phyloP scores from a whole-genome alignment of 1,140 invertebrate species.

The Agrypnia vestita region DNA sequence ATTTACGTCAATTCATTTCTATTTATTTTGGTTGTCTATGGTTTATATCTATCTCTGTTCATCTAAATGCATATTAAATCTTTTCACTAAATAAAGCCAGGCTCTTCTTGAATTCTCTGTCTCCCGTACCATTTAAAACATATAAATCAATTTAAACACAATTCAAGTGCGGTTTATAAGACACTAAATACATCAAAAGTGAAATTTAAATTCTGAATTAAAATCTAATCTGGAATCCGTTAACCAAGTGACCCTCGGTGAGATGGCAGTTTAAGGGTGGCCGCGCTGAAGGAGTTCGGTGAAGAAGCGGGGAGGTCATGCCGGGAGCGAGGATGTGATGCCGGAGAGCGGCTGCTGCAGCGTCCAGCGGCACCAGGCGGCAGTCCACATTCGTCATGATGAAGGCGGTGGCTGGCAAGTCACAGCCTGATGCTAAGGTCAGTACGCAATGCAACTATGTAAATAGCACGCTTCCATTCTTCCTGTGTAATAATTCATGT shows the following conservation, averaged over 20 bases:
- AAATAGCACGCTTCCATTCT: no score
- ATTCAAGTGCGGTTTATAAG: neutral
- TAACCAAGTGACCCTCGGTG: neutral
- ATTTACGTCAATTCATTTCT: no score
- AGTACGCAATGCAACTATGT: no score
- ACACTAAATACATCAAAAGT: neutral
- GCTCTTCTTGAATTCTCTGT: neutral
- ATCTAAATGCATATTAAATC: no score
- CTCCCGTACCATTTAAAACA: neutral
- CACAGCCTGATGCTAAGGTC: constrained; percentile 41
- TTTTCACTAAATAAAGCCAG: neutral
- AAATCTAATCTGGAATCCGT: constrained; percentile 7
- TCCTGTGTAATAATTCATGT: no score
- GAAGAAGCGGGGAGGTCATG: neutral
- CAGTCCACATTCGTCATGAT: constrained; percentile 42
- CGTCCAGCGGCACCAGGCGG: constrained; percentile 29
- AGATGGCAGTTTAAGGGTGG: constrained; percentile 23
- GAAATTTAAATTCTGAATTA: neutral
- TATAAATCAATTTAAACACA: neutral
- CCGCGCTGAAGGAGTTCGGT: neutral
- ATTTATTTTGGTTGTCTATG: no score
- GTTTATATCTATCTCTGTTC: no score
- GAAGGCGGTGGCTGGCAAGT: constrained; percentile 36
- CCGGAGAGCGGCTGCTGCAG: constrained; percentile 35
- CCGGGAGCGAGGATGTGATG: constrained; percentile 43